Evolutionary conservation across 2,113 vertebrate species (phyloP).

Genomic region (Noturus placidus): DNA sequence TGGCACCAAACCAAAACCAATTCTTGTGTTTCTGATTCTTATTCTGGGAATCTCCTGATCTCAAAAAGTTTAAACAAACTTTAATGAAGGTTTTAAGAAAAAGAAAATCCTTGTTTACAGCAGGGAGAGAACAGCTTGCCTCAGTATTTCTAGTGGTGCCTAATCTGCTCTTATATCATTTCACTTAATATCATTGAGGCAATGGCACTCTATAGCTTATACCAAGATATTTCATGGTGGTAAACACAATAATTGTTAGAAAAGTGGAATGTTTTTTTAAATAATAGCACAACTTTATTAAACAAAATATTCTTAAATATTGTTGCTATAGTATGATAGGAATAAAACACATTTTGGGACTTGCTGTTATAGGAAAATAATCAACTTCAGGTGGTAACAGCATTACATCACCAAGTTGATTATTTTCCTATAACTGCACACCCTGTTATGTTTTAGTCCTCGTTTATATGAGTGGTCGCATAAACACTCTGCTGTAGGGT

Average conservation of each 20-base stretch:
- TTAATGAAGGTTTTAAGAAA: constrained; percentile 53
- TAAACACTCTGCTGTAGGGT: not conserved
- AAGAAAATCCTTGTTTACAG: constrained; percentile 57
- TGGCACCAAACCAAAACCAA: not conserved
- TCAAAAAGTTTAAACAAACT: constrained; percentile 58
- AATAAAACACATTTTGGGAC: not conserved
- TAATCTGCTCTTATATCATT: constrained; percentile 5
- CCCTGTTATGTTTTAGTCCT: not conserved
- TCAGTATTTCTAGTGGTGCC: constrained; percentile 36
- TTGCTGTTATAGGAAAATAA: not conserved
- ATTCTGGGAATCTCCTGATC: not conserved
- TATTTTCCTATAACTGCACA: not conserved
- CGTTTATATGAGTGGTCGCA: not conserved
- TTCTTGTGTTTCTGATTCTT: not conserved
- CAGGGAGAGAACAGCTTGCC: constrained; percentile 40
- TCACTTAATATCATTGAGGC: not conserved
- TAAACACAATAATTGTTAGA: not conserved
- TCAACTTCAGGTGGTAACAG: not conserved
- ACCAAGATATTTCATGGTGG: not conserved
- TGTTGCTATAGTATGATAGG: not conserved
- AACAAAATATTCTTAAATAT: not conserved
- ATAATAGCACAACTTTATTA: not conserved
- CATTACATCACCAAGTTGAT: not conserved
- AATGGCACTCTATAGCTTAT: not conserved
- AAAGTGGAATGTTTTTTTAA: not conserved